phyloP scores from a whole-genome alignment of 2,888 invertebrate species.

The Amaurobius ferox region DNA sequence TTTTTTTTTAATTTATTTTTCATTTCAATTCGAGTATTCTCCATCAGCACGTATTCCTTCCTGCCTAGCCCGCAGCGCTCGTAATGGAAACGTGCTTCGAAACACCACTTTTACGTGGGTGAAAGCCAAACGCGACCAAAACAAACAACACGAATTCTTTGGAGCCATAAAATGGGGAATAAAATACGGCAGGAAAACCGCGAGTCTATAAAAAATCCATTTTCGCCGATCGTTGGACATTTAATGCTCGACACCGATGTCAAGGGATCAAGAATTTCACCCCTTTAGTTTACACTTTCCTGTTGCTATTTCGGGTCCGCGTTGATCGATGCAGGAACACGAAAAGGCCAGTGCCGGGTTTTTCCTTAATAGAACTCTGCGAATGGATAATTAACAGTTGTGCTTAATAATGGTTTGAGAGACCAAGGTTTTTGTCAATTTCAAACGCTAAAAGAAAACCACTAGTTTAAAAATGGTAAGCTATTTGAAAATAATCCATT shows the following conservation, averaged over 20 bases:
- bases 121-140: not conserved
- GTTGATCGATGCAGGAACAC: not conserved
- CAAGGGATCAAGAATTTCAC: not conserved
- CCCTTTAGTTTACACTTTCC: not conserved
- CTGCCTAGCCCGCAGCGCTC: no score
- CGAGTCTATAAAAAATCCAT: not conserved
- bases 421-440: no score
- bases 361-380: not conserved
- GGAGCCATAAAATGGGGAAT: not conserved
- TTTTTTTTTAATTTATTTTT: no score
- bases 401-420: no score
- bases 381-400: no score
- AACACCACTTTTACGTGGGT: not conserved
- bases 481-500: no score
- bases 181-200: not conserved
- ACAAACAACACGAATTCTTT: not conserved
- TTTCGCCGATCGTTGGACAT: not conserved
- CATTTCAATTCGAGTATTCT: no score
- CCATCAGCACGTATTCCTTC: no score
- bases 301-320: not conserved
- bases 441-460: no score
- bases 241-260: not conserved
- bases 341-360: not conserved
- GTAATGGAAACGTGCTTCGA: no score
- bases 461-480: no score